Percentiles rank a stretch among this genome's conserved stretches.
Conservation (phyloP, 2,888 invertebrate species). For the Drosophila fulvimacula region DNA sequence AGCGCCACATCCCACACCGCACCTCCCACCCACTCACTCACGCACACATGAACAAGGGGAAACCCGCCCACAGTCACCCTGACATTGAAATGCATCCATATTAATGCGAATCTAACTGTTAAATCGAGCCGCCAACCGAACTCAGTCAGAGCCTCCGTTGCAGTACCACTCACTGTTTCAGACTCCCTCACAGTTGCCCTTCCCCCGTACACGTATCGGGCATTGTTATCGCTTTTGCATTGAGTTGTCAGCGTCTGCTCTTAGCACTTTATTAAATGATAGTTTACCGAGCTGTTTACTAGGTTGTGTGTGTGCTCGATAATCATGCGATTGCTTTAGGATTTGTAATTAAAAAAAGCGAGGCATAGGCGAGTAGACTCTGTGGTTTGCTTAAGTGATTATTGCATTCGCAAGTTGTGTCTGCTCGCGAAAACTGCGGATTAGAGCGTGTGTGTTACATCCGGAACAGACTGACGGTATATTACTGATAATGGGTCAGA, state of each 20-base stretch:
- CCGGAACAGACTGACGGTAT: not conserved
- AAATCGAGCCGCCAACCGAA: constrained; percentile 28
- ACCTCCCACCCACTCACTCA: not conserved
- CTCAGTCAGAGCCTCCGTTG: not conserved
- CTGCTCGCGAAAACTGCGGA: not conserved
- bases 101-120: constrained; percentile 55
- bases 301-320: constrained; percentile 7
- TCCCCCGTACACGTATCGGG: constrained; percentile 1
- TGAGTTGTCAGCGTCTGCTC: constrained; percentile 35
- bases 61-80: constrained; percentile 30
- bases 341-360: not conserved
- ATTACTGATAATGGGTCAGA: not conserved
- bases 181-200: constrained; percentile 4
- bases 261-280: constrained; percentile 40
- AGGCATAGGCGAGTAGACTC: not conserved
- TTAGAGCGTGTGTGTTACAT: not conserved
- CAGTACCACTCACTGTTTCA: constrained; percentile 6
- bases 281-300: constrained; percentile 35
- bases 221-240: constrained; percentile 28
- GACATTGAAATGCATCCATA: constrained; percentile 67
- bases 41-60: not conserved
- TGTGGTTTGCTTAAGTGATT: not conserved
- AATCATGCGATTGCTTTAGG: not conserved
- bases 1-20: not conserved
- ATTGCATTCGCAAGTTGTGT: not conserved